These are phyloP conservation scores for Tichodroma muraria DNA, from an alignment of 2,113 vertebrate species.

Conservation along the genomic window DNA sequence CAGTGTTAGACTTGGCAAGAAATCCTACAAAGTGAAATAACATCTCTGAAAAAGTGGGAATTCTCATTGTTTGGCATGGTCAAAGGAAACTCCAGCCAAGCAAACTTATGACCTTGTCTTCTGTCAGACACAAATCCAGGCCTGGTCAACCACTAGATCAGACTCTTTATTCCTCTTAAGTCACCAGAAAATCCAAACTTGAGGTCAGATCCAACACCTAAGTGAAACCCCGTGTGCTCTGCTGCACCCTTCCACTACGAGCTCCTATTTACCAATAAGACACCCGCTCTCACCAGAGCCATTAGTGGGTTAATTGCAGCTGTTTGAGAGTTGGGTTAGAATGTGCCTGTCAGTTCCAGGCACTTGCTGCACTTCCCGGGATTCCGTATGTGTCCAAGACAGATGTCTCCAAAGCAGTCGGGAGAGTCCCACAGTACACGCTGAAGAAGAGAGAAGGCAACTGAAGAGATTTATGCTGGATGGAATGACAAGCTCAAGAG, in stretches of 20 bases:
- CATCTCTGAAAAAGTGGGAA: constrained; percentile 45
- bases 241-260: not conserved
- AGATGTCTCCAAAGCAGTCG: constrained; percentile 3
- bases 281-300: not conserved
- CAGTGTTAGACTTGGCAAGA: constrained; percentile 46
- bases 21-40: constrained; percentile 31
- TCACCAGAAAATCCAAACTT: not conserved
- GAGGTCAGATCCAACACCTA: not conserved
- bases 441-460: not conserved
- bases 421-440: not conserved
- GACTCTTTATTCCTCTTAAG: not conserved
- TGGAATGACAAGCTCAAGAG: constrained; percentile 63
- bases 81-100: constrained; percentile 15
- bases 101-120: constrained; percentile 37
- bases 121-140: not conserved
- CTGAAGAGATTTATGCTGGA: constrained; percentile 37
- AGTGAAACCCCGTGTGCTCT: not conserved
- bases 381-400: not conserved
- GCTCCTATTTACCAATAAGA: not conserved
- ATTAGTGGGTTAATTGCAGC: not conserved
- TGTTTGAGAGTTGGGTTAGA: not conserved
- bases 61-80: constrained; percentile 40
- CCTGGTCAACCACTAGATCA: not conserved
- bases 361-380: not conserved
- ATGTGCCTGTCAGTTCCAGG: not conserved